Conservation (phyloP, 2,888 invertebrate genomes). For the Drosophila neotestacea region DNA sequence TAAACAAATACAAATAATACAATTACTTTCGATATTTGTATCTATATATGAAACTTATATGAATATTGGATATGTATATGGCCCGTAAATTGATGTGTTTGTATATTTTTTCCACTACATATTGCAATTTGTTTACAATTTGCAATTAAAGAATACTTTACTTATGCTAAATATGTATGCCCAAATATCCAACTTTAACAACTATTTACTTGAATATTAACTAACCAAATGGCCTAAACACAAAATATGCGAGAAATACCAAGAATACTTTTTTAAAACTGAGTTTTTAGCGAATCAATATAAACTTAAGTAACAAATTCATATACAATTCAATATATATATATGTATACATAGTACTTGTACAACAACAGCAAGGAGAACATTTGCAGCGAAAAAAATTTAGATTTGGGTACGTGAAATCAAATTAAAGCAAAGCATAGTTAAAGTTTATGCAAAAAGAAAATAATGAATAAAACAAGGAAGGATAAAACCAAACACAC, state of each 20-base stretch:
- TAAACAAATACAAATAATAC: constrained; percentile 2
- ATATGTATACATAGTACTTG: constrained; percentile 17
- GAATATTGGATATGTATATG: constrained; percentile 18
- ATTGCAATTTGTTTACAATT: constrained; percentile 39
- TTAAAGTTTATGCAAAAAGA: constrained; percentile 9
- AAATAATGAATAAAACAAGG: constrained; percentile 6
- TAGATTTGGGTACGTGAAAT: constrained; percentile 15
- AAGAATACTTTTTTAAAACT: constrained; percentile 66
- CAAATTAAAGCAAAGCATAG: constrained; percentile 6
- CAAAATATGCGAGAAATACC: constrained; percentile 32
- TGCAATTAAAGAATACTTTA: constrained; percentile 39
- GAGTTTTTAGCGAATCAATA: constrained; percentile 74
- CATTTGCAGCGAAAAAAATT: constrained; percentile 34
- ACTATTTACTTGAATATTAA: constrained; percentile 60
- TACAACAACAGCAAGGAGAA: constrained; percentile 27
- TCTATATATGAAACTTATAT: constrained; percentile 20
- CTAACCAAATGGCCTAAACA: constrained; percentile 64
- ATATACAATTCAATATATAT: constrained; percentile 39
- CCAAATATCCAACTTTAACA: constrained; percentile 36
- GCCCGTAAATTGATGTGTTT: constrained; percentile 43
- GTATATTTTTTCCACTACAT: constrained; percentile 26
- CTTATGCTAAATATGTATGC: constrained; percentile 50
- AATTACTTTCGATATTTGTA: constrained; percentile 33
- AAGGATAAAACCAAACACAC: constrained; percentile 16
- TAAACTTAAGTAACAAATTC: constrained; percentile 65